A percentile compares a stretch with the other conserved stretches of the same genome.
Conservation (phyloP, 2,888 invertebrate species). For the Eudasyphora cyanicolor region DNA sequence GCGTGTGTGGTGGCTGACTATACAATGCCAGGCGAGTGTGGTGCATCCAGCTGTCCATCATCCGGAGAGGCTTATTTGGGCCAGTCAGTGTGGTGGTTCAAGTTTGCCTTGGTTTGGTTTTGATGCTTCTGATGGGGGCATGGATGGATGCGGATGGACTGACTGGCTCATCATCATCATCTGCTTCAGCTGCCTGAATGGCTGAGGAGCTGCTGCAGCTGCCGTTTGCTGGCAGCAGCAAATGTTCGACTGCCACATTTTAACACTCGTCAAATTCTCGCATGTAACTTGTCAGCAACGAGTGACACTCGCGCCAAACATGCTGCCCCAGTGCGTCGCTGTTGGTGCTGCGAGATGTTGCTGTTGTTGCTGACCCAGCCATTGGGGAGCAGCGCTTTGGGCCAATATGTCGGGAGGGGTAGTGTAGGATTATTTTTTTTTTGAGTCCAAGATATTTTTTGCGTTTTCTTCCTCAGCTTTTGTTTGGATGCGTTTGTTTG, state of each 20-base stretch:
- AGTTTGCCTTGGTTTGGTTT: background rate
- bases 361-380: slow-evolving; percentile 31
- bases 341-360: slow-evolving; percentile 46
- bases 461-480: background rate
- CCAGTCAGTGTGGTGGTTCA: background rate
- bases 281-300: slow-evolving; percentile 78
- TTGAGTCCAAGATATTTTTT: slow-evolving; percentile 39
- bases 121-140: background rate
- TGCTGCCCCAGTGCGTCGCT: slow-evolving; percentile 60
- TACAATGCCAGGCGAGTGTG: slow-evolving; percentile 15
- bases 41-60: slow-evolving; percentile 63
- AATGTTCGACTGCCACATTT: slow-evolving; percentile 66
- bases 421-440: slow-evolving; percentile 48
- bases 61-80: slow-evolving; percentile 60
- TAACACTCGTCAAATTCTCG: slow-evolving; percentile 78
- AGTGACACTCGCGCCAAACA: slow-evolving; percentile 71
- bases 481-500: slow-evolving; percentile 49
- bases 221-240: no score
- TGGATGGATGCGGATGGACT: no score
- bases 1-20: slow-evolving; percentile 22
- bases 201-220: slow-evolving; percentile 23
- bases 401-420: slow-evolving; percentile 49
- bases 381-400: slow-evolving; percentile 46
- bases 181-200: slow-evolving; percentile 3
- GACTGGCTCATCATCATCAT: slow-evolving; percentile 20